Evolutionary conservation across 2,888 invertebrate species (phyloP).

Genomic region (Sarcophaga subvicina): DNA sequence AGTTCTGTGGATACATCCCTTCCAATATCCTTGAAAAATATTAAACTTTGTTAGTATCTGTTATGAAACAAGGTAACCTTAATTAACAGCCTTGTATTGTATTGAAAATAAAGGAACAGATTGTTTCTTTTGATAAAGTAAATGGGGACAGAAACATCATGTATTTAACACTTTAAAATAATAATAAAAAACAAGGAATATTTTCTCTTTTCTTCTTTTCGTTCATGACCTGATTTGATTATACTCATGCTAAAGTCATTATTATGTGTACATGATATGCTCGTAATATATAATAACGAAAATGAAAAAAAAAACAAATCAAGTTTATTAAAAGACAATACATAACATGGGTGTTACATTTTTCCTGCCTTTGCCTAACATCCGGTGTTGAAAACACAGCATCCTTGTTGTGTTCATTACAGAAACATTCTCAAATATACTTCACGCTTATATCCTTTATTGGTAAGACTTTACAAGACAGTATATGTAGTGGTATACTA

Average conservation of each 20-base stretch:
- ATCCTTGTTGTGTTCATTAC: background rate
- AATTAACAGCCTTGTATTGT: constrained; percentile 30
- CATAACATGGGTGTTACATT: constrained; percentile 8
- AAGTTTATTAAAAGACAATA: constrained; percentile 32
- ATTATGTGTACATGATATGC: background rate
- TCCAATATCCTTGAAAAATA: constrained; percentile 58
- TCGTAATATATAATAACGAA: background rate
- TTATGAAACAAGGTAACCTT: background rate
- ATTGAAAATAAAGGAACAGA: background rate
- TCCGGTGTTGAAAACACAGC: background rate
- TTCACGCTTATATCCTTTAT: background rate
- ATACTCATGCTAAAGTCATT: constrained; percentile 16
- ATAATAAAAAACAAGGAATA: background rate
- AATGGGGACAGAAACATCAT: background rate
- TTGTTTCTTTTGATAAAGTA: constrained; percentile 9
- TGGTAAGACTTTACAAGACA: background rate
- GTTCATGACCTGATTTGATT: constrained; percentile 32
- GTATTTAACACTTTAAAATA: constrained; percentile 19
- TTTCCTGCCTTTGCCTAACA: background rate
- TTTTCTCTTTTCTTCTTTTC: background rate
- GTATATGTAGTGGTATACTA: background rate
- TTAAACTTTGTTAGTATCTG: background rate
- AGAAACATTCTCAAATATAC: background rate
- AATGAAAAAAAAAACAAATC: background rate
- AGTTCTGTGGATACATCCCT: background rate